Evolutionary conservation across 2,888 invertebrate genomes (phyloP).

Genomic region (Lysandra coridon): DNA sequence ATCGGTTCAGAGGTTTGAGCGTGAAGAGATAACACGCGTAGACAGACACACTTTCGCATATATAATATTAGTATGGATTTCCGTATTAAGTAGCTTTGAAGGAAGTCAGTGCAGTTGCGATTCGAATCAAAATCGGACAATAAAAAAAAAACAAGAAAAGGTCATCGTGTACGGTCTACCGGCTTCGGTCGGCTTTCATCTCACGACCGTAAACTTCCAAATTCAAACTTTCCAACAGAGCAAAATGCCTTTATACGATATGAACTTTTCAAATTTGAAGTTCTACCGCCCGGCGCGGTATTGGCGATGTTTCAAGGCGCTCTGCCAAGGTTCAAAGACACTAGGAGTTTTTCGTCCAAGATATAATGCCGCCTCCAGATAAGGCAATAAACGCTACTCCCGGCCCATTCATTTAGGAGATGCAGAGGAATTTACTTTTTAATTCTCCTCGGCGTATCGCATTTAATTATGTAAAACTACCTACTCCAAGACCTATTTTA

Average conservation of each 20-base stretch:
- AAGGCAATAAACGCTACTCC: slow-evolving; percentile 74
- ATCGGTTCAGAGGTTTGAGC: no score
- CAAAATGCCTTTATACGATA: slow-evolving; percentile 41
- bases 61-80: no score
- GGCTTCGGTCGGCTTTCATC: slow-evolving; percentile 24
- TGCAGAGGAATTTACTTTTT: slow-evolving; percentile 61
- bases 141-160: background rate
- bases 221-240: slow-evolving; percentile 37
- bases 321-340: slow-evolving; percentile 77
- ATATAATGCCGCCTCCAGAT: slow-evolving; percentile 69
- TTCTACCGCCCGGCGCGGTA: slow-evolving; percentile 56
- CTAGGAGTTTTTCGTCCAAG: slow-evolving; percentile 64
- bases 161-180: background rate
- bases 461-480: slow-evolving; percentile 57
- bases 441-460: slow-evolving; percentile 53
- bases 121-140: no score
- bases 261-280: slow-evolving; percentile 46
- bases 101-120: background rate
- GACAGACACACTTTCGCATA: no score
- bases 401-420: slow-evolving; percentile 68
- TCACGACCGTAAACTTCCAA: slow-evolving; percentile 34
- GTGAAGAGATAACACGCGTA: no score
- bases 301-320: slow-evolving; percentile 71
- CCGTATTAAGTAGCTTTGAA: background rate
- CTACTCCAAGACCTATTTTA: slow-evolving; percentile 36